Evolutionary conservation across 2,888 invertebrate genomes (phyloP).

Genomic region (Meiosimyza decipiens): DNA sequence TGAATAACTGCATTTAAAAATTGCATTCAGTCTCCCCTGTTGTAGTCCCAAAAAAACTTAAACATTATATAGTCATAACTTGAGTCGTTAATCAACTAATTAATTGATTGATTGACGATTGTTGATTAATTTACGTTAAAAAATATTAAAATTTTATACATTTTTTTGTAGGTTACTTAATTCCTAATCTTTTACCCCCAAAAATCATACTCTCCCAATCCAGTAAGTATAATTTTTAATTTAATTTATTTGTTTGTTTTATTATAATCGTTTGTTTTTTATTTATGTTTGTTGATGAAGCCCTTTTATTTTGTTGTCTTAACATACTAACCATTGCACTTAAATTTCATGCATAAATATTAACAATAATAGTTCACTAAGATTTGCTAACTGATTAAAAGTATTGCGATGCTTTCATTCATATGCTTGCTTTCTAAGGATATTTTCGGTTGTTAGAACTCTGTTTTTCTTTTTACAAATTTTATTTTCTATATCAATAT

Average conservation of each 20-base stretch:
- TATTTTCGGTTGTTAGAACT: too few species aligned
- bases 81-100: slow-evolving; percentile 5
- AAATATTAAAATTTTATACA: slow-evolving; percentile 49
- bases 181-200: slow-evolving; percentile 63
- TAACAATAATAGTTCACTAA: too few species aligned
- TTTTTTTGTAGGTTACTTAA: slow-evolving; percentile 68
- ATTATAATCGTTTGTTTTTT: slow-evolving; percentile 27
- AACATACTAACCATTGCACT: slow-evolving; percentile 23
- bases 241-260: slow-evolving; percentile 40
- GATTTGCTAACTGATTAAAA: too few species aligned
- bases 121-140: slow-evolving; percentile 44
- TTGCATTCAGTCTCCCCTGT: slow-evolving; percentile 44
- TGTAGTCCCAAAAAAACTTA: not conserved
- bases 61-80: not conserved
- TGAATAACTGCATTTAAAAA: slow-evolving; percentile 40
- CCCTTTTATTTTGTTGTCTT: slow-evolving; percentile 17
- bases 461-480: too few species aligned
- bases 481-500: too few species aligned
- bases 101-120: slow-evolving; percentile 27
- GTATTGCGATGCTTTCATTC: too few species aligned
- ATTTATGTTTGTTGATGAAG: slow-evolving; percentile 9
- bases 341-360: not conserved
- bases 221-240: slow-evolving; percentile 48
- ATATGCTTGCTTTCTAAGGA: too few species aligned
- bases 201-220: slow-evolving; percentile 47